Conservation (phyloP, 2,797 vertebrate species). For the Silurus lanzhouensis region DNA sequence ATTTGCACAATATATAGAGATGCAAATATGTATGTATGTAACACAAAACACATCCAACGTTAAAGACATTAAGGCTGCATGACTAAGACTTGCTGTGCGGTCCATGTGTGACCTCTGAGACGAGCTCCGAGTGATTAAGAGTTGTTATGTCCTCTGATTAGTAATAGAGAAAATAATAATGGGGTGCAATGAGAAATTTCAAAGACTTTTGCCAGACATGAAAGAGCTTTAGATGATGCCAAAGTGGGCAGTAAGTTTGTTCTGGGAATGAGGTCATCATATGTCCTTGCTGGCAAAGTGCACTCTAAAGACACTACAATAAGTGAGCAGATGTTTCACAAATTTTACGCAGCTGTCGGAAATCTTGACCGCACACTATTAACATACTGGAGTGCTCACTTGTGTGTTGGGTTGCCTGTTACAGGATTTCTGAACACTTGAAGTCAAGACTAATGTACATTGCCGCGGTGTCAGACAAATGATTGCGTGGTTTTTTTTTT, state of each 20-base stretch:
- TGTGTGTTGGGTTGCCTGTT: background rate
- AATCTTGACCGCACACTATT: slow-evolving; percentile 31
- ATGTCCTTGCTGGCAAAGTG: slow-evolving; percentile 57
- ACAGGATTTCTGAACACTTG: slow-evolving; percentile 15
- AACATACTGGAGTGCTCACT: slow-evolving; percentile 11
- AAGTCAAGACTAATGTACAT: background rate
- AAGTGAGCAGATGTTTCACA: slow-evolving; percentile 43
- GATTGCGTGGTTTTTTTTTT: background rate
- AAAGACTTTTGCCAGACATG: slow-evolving; percentile 67
- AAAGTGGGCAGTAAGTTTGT: slow-evolving; percentile 61
- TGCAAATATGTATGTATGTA: background rate
- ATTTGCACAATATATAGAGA: background rate
- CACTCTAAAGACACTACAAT: slow-evolving; percentile 46
- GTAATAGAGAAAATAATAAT: slow-evolving; percentile 64
- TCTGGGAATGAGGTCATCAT: slow-evolving; percentile 55
- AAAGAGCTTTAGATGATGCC: slow-evolving; percentile 57
- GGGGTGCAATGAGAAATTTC: slow-evolving; percentile 64
- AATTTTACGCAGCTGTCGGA: slow-evolving; percentile 41
- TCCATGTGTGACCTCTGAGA: slow-evolving; percentile 12
- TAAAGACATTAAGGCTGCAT: background rate
- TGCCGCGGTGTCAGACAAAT: background rate
- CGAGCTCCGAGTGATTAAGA: slow-evolving; percentile 55
- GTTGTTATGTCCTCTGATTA: slow-evolving; percentile 73
- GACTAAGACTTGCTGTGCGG: slow-evolving; percentile 21
- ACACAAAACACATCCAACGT: background rate